Evolutionary conservation across 2,888 invertebrate species (phyloP).

Genomic region (Pseudococcus longispinus): DNA sequence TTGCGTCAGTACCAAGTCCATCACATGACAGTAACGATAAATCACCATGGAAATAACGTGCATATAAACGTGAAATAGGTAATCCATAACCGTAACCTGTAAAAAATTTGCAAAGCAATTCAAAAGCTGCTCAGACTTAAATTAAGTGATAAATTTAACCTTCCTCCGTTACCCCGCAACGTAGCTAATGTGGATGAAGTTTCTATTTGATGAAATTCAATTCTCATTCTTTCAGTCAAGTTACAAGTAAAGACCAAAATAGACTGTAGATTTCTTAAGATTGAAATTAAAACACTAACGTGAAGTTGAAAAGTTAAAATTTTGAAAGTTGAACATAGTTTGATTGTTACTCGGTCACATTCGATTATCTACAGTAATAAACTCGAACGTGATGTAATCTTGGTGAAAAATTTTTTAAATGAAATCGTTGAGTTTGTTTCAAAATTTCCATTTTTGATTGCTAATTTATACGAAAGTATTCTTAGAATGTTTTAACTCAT

Average conservation of each 20-base stretch:
- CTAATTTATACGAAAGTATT: no score
- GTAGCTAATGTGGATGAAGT: neutral
- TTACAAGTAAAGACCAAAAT: no score
- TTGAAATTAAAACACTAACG: no score
- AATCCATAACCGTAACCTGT: slow-evolving; percentile 93
- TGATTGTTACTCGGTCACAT: neutral
- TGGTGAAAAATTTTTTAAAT: no score
- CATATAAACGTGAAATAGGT: slow-evolving; percentile 94
- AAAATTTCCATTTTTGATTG: no score
- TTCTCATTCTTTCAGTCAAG: no score
- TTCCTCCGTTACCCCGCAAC: neutral
- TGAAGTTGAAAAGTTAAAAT: no score
- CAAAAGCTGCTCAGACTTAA: neutral
- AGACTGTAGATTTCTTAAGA: no score
- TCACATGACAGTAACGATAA: slow-evolving; percentile 91
- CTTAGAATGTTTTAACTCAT: no score
- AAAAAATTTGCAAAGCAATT: neutral
- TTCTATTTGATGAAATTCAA: neutral
- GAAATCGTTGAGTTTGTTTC: no score
- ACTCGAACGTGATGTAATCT: neutral
- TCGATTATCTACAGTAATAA: neutral
- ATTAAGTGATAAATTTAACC: neutral
- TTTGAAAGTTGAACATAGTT: neutral
- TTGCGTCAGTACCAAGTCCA: slow-evolving; percentile 95
- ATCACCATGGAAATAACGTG: slow-evolving; percentile 98